A percentile compares a stretch with the other conserved stretches of the same genome.
These are phyloP conservation scores for Didymodactylos carnosus DNA, from an alignment of 2,888 invertebrate genomes.

Conservation along the genomic window DNA sequence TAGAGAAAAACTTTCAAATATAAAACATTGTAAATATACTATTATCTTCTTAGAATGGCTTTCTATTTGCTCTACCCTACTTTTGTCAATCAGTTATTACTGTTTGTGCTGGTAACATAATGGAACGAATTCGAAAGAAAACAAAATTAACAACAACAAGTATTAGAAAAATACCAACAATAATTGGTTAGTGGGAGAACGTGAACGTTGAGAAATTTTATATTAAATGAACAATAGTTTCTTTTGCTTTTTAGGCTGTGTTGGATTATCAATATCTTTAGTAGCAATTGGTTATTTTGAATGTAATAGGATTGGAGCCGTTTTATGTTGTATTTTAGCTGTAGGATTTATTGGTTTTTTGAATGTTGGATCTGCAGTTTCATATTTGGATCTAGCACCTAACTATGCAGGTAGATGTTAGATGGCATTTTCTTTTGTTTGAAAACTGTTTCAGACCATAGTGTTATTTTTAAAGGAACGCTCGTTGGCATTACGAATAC, in stretches of 20 bases:
- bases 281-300: not conserved
- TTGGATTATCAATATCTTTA: not conserved
- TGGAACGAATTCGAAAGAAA: not conserved
- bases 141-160: not conserved
- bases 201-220: not conserved
- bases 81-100: not conserved
- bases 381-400: not conserved
- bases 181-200: not conserved
- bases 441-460: too few relatives aligned
- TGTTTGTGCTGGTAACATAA: not conserved
- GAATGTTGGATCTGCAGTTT: not conserved
- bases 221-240: too few relatives aligned
- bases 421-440: not conserved
- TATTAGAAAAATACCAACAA: not conserved
- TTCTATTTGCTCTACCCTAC: slow-evolving; percentile 5
- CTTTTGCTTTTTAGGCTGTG: not conserved
- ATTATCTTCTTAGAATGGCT: not conserved
- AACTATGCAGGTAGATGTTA: not conserved
- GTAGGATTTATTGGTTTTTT: not conserved
- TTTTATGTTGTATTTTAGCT: not conserved
- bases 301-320: not conserved
- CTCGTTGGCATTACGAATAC: slow-evolving; percentile 6
- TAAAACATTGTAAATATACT: not conserved
- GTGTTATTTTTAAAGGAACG: not conserved
- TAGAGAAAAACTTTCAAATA: not conserved